phyloP scores from a whole-genome alignment of 2,888 invertebrate genomes.

The Lochmaea capreae region DNA sequence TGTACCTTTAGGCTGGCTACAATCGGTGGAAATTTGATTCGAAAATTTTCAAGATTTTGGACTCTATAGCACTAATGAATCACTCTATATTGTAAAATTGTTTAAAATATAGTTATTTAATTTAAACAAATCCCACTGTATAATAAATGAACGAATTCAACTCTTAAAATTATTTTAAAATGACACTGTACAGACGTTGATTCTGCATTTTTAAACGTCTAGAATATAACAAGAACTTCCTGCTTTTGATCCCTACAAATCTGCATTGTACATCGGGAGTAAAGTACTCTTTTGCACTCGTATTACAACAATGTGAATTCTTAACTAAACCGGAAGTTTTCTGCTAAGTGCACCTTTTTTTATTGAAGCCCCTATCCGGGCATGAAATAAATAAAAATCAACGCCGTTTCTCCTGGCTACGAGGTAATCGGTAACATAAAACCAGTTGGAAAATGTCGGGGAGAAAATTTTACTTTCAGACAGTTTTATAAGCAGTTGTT shows the following conservation, averaged over 20 bases:
- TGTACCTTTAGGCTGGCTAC: too few species aligned
- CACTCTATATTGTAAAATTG: too few species aligned
- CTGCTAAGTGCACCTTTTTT: slow-evolving; percentile 19
- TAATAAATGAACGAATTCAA: too few species aligned
- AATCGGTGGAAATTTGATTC: too few species aligned
- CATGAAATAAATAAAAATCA: neutral
- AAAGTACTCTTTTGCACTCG: slow-evolving; percentile 3
- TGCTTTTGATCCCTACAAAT: slow-evolving; percentile 5
- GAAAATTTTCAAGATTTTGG: too few species aligned
- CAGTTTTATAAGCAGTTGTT: neutral
- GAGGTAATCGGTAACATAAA: neutral
- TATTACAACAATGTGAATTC: slow-evolving; percentile 14
- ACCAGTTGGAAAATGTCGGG: neutral
- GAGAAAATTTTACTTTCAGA: neutral
- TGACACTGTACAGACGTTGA: neutral
- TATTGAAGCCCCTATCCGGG: slow-evolving; percentile 3
- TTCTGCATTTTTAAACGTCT: neutral
- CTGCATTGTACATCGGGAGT: slow-evolving; percentile 9
- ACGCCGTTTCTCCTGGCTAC: neutral
- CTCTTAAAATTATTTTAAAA: too few species aligned
- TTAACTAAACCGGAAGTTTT: slow-evolving; percentile 20
- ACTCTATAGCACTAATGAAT: too few species aligned
- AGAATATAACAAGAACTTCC: neutral
- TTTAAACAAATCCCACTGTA: too few species aligned
- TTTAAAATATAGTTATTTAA: too few species aligned